phyloP scores from a whole-genome alignment of 2,797 vertebrate species.

The Peromyscus attwateri region DNA sequence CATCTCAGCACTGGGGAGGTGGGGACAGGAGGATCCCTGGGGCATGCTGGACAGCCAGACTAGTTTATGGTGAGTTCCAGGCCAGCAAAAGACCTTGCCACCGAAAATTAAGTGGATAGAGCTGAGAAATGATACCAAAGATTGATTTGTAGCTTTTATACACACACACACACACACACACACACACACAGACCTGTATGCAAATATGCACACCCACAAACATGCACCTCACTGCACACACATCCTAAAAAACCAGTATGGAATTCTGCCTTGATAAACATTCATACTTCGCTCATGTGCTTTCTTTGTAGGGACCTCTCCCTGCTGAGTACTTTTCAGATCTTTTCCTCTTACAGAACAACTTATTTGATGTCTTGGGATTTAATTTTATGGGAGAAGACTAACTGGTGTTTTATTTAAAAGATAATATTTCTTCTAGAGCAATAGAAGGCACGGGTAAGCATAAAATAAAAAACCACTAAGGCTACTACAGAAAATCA shows the following conservation, averaged over 20 bases:
- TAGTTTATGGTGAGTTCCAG: background rate
- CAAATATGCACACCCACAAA: background rate
- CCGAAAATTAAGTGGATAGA: background rate
- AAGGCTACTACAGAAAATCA: background rate
- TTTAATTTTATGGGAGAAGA: background rate
- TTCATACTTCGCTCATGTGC: fast-evolving
- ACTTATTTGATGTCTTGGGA: background rate
- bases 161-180: background rate
- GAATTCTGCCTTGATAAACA: fast-evolving
- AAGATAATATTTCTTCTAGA: background rate
- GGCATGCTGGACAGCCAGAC: no score
- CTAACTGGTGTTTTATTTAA: background rate
- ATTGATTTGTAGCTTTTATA: background rate
- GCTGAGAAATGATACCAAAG: background rate
- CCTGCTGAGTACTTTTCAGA: background rate
- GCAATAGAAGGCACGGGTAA: background rate
- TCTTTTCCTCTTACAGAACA: background rate
- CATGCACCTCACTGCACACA: no score
- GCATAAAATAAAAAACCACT: background rate
- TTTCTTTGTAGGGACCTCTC: background rate
- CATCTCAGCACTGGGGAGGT: background rate
- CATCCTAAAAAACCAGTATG: background rate
- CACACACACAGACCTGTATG: no score
- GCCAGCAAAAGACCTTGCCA: background rate
- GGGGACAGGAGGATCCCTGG: background rate